These are phyloP conservation scores for Drosophila neocordata DNA, from an alignment of 1,140 invertebrate genomes.

Conservation along the genomic window DNA sequence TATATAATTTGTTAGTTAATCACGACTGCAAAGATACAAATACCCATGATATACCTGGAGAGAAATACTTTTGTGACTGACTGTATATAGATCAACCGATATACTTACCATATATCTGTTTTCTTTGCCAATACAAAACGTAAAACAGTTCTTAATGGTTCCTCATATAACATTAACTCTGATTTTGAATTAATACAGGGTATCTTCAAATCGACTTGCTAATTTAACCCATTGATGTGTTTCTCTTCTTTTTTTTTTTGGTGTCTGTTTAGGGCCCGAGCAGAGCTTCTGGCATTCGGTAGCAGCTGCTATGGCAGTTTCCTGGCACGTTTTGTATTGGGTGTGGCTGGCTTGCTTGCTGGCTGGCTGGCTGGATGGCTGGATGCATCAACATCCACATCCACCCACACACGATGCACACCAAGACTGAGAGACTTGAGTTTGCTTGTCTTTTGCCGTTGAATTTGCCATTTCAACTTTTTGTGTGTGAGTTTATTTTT, in stretches of 20 bases:
- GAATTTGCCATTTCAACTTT: constrained; percentile 65
- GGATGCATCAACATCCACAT: constrained; percentile 30
- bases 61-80: no score
- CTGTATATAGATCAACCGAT: no score
- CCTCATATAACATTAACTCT: background rate
- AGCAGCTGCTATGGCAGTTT: constrained; percentile 41
- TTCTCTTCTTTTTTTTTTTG: constrained; percentile 23
- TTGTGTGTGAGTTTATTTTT: constrained; percentile 21
- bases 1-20: no score
- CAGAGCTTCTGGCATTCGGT: constrained; percentile 51
- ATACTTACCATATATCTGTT: no score
- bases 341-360: constrained; percentile 33
- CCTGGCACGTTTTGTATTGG: constrained; percentile 62
- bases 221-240: background rate
- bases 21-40: no score
- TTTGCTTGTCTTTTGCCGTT: constrained; percentile 63
- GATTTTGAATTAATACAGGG: background rate
- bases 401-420: constrained; percentile 18
- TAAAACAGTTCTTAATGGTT: no score
- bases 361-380: constrained; percentile 4
- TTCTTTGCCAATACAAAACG: no score
- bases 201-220: background rate
- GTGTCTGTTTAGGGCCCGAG: constrained; percentile 37
- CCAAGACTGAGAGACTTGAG: constrained; percentile 22
- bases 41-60: no score